These are phyloP conservation scores for Liolophura sinensis DNA, from an alignment of 1,140 invertebrate genomes.

Conservation along the genomic window DNA sequence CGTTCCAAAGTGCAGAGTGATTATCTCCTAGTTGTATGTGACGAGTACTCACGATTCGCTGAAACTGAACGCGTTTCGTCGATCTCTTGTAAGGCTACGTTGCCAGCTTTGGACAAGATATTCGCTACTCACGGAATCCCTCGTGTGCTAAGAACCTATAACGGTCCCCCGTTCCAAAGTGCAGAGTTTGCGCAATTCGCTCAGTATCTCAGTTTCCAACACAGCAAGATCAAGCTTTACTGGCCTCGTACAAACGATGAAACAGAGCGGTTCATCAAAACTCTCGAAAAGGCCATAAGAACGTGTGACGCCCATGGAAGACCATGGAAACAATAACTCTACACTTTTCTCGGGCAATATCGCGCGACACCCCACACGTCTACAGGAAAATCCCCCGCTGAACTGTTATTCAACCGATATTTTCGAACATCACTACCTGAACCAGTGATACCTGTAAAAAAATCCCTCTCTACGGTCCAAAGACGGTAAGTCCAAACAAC, in stretches of 20 bases:
- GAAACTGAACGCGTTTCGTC: constrained; percentile 28
- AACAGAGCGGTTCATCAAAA: constrained; percentile 21
- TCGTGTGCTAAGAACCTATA: constrained; percentile 15
- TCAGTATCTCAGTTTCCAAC: constrained; percentile 16
- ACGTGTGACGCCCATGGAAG: constrained; percentile 5
- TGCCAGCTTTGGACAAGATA: constrained; percentile 13
- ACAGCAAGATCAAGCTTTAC: constrained; percentile 21
- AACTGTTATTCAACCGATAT: too few relatives aligned
- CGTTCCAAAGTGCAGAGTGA: constrained; percentile 16
- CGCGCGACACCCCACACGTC: constrained; percentile 16
- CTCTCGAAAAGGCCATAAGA: constrained; percentile 15
- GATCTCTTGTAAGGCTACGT: constrained; percentile 14
- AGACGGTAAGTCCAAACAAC: too few relatives aligned
- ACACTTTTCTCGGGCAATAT: constrained; percentile 17
- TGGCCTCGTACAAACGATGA: constrained; percentile 23
- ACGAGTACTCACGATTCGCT: constrained; percentile 35
- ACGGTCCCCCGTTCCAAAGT: constrained; percentile 27
- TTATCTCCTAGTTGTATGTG: constrained; percentile 33
- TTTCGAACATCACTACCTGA: too few relatives aligned
- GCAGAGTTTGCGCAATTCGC: constrained; percentile 25
- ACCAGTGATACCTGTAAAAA: too few relatives aligned
- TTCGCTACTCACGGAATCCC: constrained; percentile 17
- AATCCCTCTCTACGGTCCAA: too few relatives aligned
- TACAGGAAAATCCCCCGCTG: not conserved
- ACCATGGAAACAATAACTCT: constrained; percentile 19